phyloP scores from a whole-genome alignment of 37 sponge, comb jelly and placozoan species.

The Geodia barretti region DNA sequence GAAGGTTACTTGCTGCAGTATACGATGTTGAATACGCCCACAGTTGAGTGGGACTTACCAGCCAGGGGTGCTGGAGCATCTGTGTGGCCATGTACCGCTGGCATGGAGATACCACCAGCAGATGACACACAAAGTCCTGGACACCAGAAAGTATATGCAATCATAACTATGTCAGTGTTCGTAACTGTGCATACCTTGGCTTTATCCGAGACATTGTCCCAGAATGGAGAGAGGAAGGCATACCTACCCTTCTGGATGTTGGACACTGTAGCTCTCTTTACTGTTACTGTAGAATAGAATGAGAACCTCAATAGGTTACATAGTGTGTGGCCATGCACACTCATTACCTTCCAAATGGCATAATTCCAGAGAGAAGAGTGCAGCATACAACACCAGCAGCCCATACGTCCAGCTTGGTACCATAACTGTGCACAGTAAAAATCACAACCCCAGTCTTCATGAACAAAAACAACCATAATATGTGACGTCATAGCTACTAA shows the following conservation, averaged over 20 bases:
- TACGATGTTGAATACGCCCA: too few species aligned
- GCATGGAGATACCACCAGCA: conserved; percentile 61
- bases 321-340: too few species aligned
- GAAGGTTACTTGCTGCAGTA: too few species aligned
- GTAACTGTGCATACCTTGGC: too few species aligned
- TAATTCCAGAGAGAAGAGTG: conserved; percentile 73
- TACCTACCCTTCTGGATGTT: conserved; percentile 11
- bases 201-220: conserved; percentile 15
- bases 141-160: background rate
- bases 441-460: background rate
- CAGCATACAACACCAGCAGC: conserved; percentile 85
- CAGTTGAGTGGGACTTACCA: too few species aligned
- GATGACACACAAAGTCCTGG: conserved; percentile 70
- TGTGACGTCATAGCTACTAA: conserved; percentile 52
- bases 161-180: background rate
- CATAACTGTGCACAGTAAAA: conserved; percentile 48
- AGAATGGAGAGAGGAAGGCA: conserved; percentile 20
- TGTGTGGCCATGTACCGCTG: conserved; percentile 69
- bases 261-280: background rate
- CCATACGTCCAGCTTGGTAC: conserved; percentile 86
- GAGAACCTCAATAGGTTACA: too few species aligned
- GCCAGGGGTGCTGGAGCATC: conserved; percentile 75
- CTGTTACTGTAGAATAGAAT: conserved; percentile 3
- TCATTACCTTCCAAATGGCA: conserved; percentile 81
- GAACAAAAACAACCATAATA: background rate